A percentile compares a stretch with the other conserved stretches of the same genome.
Conservation (phyloP, 2,888 invertebrate species). For the Brachynemurus nebulosus region DNA sequence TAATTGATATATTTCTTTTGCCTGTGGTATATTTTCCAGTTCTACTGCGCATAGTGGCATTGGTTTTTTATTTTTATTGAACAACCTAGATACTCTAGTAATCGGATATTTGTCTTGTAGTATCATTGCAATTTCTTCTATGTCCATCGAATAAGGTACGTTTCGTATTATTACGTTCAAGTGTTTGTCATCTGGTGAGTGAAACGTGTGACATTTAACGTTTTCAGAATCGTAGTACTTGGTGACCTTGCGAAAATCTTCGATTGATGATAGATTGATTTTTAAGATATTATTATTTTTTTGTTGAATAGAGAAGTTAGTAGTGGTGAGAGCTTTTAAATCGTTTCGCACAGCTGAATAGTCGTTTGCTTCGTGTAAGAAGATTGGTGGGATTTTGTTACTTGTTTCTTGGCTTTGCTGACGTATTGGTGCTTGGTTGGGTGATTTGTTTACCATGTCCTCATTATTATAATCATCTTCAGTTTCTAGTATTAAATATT, state of each 20-base stretch:
- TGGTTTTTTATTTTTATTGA: slow-evolving; percentile 3
- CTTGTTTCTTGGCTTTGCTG: too few relatives aligned
- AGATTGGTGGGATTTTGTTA: slow-evolving; percentile 7
- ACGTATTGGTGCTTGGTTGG: too few relatives aligned
- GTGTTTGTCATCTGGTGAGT: background rate
- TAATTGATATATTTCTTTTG: slow-evolving; percentile 7
- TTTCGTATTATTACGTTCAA: slow-evolving; percentile 5
- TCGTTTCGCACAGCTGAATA: slow-evolving; percentile 5
- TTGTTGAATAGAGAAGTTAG: slow-evolving; percentile 5
- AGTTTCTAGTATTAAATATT: too few relatives aligned
- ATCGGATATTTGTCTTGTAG: slow-evolving; percentile 6
- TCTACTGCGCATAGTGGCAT: slow-evolving; percentile 1
- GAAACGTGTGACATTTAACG: slow-evolving; percentile 7
- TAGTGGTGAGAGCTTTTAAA: background rate
- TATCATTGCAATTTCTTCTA: slow-evolving; percentile 3
- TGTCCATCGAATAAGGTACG: slow-evolving; percentile 6
- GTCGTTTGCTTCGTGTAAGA: slow-evolving; percentile 4
- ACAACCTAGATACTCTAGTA: background rate
- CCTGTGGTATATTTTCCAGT: background rate
- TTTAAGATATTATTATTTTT: slow-evolving; percentile 4
- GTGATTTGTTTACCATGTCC: too few relatives aligned
- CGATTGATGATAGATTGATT: slow-evolving; percentile 6
- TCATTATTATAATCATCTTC: too few relatives aligned
- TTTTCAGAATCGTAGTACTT: slow-evolving; percentile 7
- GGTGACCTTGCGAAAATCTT: slow-evolving; percentile 8